Evolutionary conservation across 1,140 invertebrate genomes (phyloP).

Genomic region (Drosophila azteca): DNA sequence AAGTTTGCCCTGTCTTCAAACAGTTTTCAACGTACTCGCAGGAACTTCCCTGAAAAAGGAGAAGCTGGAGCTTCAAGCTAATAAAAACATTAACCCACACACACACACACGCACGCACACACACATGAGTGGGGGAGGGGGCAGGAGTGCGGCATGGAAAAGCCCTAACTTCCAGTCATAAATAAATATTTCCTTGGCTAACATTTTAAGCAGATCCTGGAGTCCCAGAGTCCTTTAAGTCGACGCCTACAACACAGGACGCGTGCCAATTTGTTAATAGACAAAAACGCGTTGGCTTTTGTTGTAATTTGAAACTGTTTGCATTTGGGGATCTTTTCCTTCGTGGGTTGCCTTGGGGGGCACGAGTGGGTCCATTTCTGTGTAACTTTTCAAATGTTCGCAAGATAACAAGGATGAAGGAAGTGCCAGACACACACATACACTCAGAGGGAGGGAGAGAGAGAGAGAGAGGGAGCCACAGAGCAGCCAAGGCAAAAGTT

Average conservation of each 20-base stretch:
- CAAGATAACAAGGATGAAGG: conserved; percentile 56
- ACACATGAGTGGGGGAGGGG: conserved; percentile 6
- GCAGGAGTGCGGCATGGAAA: background rate
- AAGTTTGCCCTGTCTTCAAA: conserved; percentile 40
- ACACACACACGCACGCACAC: conserved; percentile 1
- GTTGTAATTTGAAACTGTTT: conserved; percentile 77
- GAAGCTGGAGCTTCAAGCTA: conserved; percentile 29
- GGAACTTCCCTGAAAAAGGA: background rate
- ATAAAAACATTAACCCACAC: conserved; percentile 70
- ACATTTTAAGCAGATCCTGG: conserved; percentile 65
- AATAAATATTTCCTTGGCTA: conserved; percentile 73
- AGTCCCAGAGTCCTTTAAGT: conserved; percentile 40
- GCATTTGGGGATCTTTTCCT: conserved; percentile 37
- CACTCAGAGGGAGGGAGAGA: too few species aligned
- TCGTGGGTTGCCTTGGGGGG: background rate
- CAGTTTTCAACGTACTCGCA: conserved; percentile 16
- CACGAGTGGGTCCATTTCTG: conserved; percentile 51
- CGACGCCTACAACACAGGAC: conserved; percentile 28
- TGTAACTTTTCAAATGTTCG: conserved; percentile 61
- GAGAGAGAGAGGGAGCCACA: background rate
- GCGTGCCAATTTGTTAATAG: conserved; percentile 81
- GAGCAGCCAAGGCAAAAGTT: conserved; percentile 53
- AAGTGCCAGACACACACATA: too few species aligned
- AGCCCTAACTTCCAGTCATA: conserved; percentile 66
- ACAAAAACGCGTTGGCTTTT: conserved; percentile 41